These are phyloP conservation scores for Calameuta filiformis DNA, from an alignment of 2,888 invertebrate species.

Conservation along the genomic window DNA sequence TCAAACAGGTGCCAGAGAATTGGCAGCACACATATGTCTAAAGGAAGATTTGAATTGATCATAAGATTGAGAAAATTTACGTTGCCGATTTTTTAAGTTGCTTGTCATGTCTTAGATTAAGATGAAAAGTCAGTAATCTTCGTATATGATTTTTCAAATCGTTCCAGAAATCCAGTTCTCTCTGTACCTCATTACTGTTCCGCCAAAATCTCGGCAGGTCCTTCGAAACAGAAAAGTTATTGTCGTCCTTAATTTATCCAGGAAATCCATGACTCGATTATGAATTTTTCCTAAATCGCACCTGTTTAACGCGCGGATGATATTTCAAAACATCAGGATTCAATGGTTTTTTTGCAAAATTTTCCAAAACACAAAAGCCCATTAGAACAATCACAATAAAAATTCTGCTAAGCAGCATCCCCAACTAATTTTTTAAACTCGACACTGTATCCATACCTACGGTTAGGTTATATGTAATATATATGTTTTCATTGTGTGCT, in stretches of 20 bases:
- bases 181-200: background rate
- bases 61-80: background rate
- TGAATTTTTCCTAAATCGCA: constrained; percentile 1
- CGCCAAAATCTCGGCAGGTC: background rate
- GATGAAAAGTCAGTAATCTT: constrained; percentile 23
- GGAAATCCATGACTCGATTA: background rate
- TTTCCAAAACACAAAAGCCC: background rate
- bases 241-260: background rate
- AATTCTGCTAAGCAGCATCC: background rate
- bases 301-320: constrained; percentile 28
- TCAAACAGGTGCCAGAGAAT: background rate
- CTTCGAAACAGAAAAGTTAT: background rate
- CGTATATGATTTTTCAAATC: constrained; percentile 23
- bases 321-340: constrained; percentile 33
- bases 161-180: background rate
- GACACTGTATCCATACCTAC: background rate
- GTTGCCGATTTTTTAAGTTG: background rate
- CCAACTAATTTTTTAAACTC: background rate
- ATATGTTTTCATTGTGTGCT: background rate
- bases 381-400: background rate
- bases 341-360: background rate
- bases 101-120: background rate
- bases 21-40: background rate
- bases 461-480: background rate
- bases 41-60: background rate